A percentile compares a stretch with the other conserved stretches of the same genome.
These are phyloP conservation scores for Antechinus stuartii DNA, from an alignment of 2,113 vertebrate species.

Conservation along the genomic window DNA sequence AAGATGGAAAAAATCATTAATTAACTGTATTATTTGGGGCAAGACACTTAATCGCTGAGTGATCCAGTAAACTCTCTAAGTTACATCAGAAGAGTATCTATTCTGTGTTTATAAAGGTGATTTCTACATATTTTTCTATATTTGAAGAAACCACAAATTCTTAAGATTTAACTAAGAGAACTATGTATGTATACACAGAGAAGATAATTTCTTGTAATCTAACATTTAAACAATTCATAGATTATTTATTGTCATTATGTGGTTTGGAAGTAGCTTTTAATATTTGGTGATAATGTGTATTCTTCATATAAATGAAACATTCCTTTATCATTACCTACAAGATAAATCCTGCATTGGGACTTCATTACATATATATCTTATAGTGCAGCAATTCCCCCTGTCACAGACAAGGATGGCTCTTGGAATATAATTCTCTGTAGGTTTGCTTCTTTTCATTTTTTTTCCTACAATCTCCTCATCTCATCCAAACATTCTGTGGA, in stretches of 20 bases:
- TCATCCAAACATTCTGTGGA: not conserved
- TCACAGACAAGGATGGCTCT: not conserved
- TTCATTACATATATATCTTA: conserved; percentile 2
- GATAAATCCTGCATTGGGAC: not conserved
- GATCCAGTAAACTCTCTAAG: not conserved
- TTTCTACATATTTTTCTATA: not conserved
- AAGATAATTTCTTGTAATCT: not conserved
- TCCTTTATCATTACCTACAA: not conserved
- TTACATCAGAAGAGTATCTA: not conserved
- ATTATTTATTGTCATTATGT: not conserved
- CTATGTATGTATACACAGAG: no score
- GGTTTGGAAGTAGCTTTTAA: conserved; percentile 16
- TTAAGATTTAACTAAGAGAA: not conserved
- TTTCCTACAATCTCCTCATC: not conserved
- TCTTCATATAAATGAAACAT: not conserved
- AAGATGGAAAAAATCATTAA: not conserved
- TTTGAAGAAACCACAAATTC: not conserved
- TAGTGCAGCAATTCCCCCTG: conserved; percentile 18
- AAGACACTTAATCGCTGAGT: not conserved
- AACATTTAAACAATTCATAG: not conserved
- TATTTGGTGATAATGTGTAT: not conserved
- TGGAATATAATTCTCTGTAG: conserved; percentile 30
- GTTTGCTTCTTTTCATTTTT: conserved; percentile 56
- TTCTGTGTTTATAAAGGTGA: not conserved
- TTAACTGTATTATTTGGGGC: not conserved